A percentile compares a stretch with the other conserved stretches of the same genome.
Conservation (phyloP, 2,888 invertebrate genomes). For the Eupithecia dodoneata region DNA sequence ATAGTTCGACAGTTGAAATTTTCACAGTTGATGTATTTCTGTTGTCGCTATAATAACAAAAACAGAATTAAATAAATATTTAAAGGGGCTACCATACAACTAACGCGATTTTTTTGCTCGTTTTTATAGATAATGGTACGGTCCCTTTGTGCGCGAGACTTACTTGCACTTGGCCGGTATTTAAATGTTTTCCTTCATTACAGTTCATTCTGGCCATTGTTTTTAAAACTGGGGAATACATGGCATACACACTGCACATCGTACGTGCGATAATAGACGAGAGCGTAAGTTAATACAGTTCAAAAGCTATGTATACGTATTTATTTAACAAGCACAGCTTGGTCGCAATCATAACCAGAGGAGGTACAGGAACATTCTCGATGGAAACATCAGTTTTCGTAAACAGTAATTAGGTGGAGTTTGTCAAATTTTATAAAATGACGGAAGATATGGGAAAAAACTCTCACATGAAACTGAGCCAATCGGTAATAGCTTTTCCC, state of each 20-base stretch:
- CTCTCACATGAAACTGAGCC: neutral
- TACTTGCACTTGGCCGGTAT: neutral
- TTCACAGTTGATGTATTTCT: no score
- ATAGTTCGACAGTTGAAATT: no score
- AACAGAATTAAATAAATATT: no score
- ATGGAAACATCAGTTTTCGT: no score
- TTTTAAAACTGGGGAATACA: constrained; percentile 3
- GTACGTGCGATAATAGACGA: neutral
- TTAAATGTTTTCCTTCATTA: neutral
- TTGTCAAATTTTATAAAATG: neutral
- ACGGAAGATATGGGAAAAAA: neutral
- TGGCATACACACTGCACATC: neutral
- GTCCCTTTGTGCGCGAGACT: no score
- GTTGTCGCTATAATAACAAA: no score
- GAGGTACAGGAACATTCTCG: no score
- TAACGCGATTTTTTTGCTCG: neutral
- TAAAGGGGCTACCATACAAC: no score
- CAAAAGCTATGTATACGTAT: neutral
- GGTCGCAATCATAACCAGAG: no score
- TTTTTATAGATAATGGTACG: no score
- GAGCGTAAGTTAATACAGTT: neutral
- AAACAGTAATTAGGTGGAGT: neutral
- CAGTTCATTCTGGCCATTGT: neutral
- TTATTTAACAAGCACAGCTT: neutral
- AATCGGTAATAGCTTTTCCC: neutral